Evolutionary conservation across 1,140 invertebrate genomes (phyloP).

Genomic region (Drosophila pallidifrons): DNA sequence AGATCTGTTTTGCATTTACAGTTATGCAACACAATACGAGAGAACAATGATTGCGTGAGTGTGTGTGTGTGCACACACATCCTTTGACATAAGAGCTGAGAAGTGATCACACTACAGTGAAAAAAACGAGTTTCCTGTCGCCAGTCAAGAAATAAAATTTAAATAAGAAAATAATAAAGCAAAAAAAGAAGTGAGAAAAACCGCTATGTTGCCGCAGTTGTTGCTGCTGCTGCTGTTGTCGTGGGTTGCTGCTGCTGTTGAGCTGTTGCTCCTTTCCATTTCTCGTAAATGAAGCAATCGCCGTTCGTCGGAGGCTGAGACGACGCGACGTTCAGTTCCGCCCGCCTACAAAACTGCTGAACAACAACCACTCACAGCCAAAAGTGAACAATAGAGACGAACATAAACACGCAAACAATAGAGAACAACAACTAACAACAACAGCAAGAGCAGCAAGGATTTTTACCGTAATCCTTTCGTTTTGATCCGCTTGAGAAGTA

Average conservation of each 20-base stretch:
- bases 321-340: conserved; percentile 63
- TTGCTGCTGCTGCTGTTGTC: conserved; percentile 33
- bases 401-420: conserved; percentile 49
- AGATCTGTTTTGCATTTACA: conserved; percentile 69
- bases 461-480: conserved; percentile 83
- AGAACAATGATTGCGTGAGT: conserved; percentile 46
- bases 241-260: conserved; percentile 5
- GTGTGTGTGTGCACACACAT: conserved; percentile 24
- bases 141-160: conserved; percentile 64
- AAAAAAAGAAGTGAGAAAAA: conserved; percentile 48
- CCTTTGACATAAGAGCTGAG: conserved; percentile 60
- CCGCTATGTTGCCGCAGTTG: conserved; percentile 60
- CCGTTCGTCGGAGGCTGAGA: conserved; percentile 19
- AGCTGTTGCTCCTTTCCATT: conserved; percentile 70
- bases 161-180: conserved; percentile 69
- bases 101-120: conserved; percentile 24
- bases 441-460: conserved; percentile 61
- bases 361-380: not conserved
- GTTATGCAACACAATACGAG: conserved; percentile 71
- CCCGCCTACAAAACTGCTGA: conserved; percentile 57
- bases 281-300: conserved; percentile 76
- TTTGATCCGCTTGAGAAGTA: conserved; percentile 80
- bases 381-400: not conserved
- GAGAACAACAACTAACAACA: conserved; percentile 58
- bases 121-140: conserved; percentile 73